Percentiles rank a stretch among this genome's conserved stretches.
Evolutionary conservation across 2,888 invertebrate genomes (phyloP).

Genomic region (Maniola hyperantus): DNA sequence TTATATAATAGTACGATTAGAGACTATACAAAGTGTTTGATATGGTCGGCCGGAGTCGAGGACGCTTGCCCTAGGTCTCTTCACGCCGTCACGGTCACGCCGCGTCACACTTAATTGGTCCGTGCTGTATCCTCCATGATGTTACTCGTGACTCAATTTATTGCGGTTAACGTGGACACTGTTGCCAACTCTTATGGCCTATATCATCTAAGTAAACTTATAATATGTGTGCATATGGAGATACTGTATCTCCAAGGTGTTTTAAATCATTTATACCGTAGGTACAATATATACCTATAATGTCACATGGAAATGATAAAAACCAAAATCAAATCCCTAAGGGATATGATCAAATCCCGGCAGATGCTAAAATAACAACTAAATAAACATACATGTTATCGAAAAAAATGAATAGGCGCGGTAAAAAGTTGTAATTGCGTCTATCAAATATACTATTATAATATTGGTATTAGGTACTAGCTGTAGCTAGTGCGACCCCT

Average conservation of each 20-base stretch:
- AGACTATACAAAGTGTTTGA: slow-evolving; percentile 18
- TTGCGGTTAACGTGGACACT: slow-evolving; percentile 9
- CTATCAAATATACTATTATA: too few relatives aligned
- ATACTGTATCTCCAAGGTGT: background rate
- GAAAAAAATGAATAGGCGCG: background rate
- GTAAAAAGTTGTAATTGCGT: too few relatives aligned
- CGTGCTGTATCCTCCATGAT: slow-evolving; percentile 30
- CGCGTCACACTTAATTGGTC: slow-evolving; percentile 67
- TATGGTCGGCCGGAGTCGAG: slow-evolving; percentile 66
- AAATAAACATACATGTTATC: too few relatives aligned
- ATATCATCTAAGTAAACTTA: background rate
- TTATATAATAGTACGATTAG: slow-evolving; percentile 3
- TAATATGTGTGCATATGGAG: background rate
- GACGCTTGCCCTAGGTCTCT: slow-evolving; percentile 61
- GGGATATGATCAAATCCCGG: too few relatives aligned
- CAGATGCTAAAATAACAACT: too few relatives aligned
- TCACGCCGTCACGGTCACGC: slow-evolving; percentile 60
- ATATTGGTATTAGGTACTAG: too few relatives aligned
- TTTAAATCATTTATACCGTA: background rate
- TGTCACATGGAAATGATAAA: too few relatives aligned
- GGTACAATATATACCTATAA: too few relatives aligned
- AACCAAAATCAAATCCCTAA: too few relatives aligned
- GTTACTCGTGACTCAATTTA: slow-evolving; percentile 26
- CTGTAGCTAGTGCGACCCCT: too few relatives aligned
- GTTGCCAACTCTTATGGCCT: slow-evolving; percentile 11